These are phyloP conservation scores for Thalassophryne amazonica DNA, from an alignment of 2,797 vertebrate species.

Conservation along the genomic window DNA sequence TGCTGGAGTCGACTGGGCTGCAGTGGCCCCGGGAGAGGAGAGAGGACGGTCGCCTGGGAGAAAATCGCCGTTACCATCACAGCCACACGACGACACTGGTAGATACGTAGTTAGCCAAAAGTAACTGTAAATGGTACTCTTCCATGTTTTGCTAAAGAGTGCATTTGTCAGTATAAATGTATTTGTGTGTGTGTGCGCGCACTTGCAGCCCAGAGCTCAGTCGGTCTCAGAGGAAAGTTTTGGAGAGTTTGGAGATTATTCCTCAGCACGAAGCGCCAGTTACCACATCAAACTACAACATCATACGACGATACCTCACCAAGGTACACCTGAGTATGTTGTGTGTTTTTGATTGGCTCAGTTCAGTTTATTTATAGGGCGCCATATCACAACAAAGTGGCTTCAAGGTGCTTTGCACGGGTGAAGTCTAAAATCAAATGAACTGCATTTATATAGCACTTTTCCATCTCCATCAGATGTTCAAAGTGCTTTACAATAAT, in stretches of 20 bases:
- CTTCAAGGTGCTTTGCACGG: no score
- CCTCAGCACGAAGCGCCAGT: slow-evolving; percentile 88
- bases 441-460: no score
- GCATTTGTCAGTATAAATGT: background rate
- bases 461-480: no score
- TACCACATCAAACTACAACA: slow-evolving; percentile 88
- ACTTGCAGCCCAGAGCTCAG: slow-evolving; percentile 85
- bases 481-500: no score
- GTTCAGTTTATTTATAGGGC: no score
- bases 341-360: background rate
- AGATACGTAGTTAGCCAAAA: background rate
- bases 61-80: slow-evolving; percentile 91
- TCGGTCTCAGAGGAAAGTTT: slow-evolving; percentile 85
- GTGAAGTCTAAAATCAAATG: no score
- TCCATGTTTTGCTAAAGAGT: background rate
- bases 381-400: no score
- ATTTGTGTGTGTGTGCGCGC: slow-evolving; percentile 8
- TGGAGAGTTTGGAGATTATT: slow-evolving; percentile 95
- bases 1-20: slow-evolving; percentile 93
- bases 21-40: slow-evolving; percentile 80
- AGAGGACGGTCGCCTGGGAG: slow-evolving; percentile 89
- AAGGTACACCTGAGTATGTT: slow-evolving; percentile 75
- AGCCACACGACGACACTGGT: slow-evolving; percentile 86
- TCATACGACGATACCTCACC: slow-evolving; percentile 88
- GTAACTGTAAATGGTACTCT: background rate